Base-by-base conservation (phyloP, 2,888 invertebrate species). In the Scotopteryx bipunctaria region DNA sequence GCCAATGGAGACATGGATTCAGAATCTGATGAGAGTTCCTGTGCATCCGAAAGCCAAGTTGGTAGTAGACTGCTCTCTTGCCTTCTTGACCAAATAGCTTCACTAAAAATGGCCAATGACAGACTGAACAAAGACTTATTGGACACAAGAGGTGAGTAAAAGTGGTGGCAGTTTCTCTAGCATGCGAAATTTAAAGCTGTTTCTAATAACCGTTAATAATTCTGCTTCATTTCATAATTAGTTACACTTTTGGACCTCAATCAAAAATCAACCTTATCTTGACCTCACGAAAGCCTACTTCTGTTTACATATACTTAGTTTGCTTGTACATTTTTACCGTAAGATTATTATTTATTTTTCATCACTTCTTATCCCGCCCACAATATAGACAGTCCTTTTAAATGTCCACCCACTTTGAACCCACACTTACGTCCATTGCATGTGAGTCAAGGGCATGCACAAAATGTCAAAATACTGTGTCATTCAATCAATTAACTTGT, bases 91-190 rank as follows among this genome's bases (percentile, higher is more conserved):
- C 95, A 96, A 86, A 94, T 96, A 61, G 89, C 92, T 68, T 78
- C 93, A 45, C 75, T 96, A 64, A 95, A 94, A 73, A 93, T 94
- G 64, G 92, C 92, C 49, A 95, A 96, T 81, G 92, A 94, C 64
- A 94, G 94, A 87, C 91, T 96, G 71, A 94, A 92, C 69, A 93
- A 94, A 75, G 95, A 95, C 75, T 91, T 96, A 65, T 92, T 93
- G 69, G 94, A 95, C 68, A 93, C 95, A 50, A 94, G 93, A 91
- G 93, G 94, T 90, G 89, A 82, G 78, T 59, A 41, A 55, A 58
- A 55, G 19, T 40, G 21, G 15, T 31, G 27, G 4, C 5, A n/a
- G 5, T 17, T 15, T 19, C 25, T 59, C 37, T 48, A 15, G 32
- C 21, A 47, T 27, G 37, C 52, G 19, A 33, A 49, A 46, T 57